Evolutionary conservation across 2,113 vertebrate species (phyloP), one percentile per base, ranked within the genome.

Genomic region (Cichladusa arquata): DNA sequence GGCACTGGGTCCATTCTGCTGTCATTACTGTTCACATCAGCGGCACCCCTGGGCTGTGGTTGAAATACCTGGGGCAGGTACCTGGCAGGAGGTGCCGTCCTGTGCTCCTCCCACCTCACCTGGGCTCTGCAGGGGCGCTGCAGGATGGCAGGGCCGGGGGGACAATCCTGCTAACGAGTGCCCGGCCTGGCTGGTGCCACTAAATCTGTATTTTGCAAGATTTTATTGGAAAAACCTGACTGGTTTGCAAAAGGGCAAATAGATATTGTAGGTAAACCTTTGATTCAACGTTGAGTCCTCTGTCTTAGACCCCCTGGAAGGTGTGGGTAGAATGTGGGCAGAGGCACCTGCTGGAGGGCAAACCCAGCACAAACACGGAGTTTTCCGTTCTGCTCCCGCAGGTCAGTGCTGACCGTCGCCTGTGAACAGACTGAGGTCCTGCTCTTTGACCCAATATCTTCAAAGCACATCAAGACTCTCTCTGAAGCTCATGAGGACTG

Each of bases 341-440:
- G 34, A 31, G 24, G 31, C 20, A 14, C 25, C 14, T 20, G 33
- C 22, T 44, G 8, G 19, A 18, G 33, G n/a, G 61, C n/a, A 53
- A 17, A 45, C 42, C 34, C 31, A 3, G 0, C 24, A 14, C 24
- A 40, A 20, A 57, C 18, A 38, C 3, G 19, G 50, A 7, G 7
- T 36, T 92, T 53, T 95, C 19, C 44, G 42, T 78, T 96, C 34
- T 85, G 31, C 67, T 50, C 48, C 34, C 91, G 92, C 90, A 99
- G 99, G 96, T 99, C 99, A 9, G 99, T 99, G 90, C 95, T 99
- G 93, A 99, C 99, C 4, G 99, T 99, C 65, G 99, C 99, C 94
- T 99, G 99, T 92, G 99, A 99, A 93, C 99, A 99, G 96, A 99
- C 99, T 12, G 99, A 99, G 97, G 99, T 99, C 48, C 98, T 99